A percentile compares a stretch with the other conserved stretches of the same genome.
Conservation (phyloP, 2,888 invertebrate species). For the Sclerodermus sp. region DNA sequence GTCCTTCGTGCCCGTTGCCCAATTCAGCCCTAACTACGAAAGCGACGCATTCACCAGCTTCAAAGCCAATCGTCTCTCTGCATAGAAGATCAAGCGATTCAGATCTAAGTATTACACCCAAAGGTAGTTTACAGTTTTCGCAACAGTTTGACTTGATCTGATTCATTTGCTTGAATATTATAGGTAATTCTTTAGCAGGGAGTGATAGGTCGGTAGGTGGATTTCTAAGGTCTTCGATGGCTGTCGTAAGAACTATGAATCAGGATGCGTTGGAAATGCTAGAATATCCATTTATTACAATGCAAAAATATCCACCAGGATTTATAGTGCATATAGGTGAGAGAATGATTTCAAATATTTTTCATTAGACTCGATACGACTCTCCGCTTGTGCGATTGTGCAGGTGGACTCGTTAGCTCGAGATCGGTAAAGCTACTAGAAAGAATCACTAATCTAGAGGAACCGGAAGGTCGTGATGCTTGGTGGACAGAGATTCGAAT, state of each 20-base stretch:
- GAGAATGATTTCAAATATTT: not conserved
- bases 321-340: constrained; percentile 85
- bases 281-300: constrained; percentile 94
- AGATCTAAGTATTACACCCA: constrained; percentile 88
- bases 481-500: constrained; percentile 98
- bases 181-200: constrained; percentile 76
- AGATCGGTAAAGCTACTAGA: constrained; percentile 82
- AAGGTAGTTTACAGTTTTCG: constrained; percentile 80
- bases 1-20: constrained; percentile 34
- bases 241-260: constrained; percentile 69
- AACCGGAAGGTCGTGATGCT: constrained; percentile 87
- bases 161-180: no score
- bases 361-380: not conserved
- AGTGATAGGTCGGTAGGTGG: constrained; percentile 67
- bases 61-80: constrained; percentile 58
- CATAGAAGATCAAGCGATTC: constrained; percentile 90
- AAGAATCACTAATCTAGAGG: constrained; percentile 80
- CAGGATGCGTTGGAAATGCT: constrained; percentile 84
- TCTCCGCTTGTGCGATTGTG: not conserved
- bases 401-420: constrained; percentile 81
- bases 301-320: constrained; percentile 85
- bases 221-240: constrained; percentile 60
- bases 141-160: no score
- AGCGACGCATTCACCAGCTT: constrained; percentile 62
- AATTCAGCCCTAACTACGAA: constrained; percentile 61